phyloP scores from a whole-genome alignment of 2,888 invertebrate species.

The Yponomeuta plumbellus region DNA sequence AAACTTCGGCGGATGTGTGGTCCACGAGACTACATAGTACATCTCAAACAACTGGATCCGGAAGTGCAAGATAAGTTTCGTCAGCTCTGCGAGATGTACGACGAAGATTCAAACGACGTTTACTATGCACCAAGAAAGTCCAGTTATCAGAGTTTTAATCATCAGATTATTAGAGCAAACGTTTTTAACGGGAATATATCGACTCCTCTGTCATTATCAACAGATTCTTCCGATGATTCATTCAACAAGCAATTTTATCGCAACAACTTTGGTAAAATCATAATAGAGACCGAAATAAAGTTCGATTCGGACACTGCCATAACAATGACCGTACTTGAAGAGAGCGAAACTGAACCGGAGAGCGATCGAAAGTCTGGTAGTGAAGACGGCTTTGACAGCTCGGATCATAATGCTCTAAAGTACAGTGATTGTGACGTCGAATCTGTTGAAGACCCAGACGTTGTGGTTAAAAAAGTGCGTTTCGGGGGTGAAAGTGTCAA shows the following conservation, averaged over 20 bases:
- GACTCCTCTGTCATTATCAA: constrained; percentile 50
- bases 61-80: constrained; percentile 73
- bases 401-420: constrained; percentile 72
- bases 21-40: constrained; percentile 78
- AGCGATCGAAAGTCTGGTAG: constrained; percentile 54
- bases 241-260: constrained; percentile 61
- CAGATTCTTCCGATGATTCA: constrained; percentile 75
- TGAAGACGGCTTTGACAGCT: constrained; percentile 64
- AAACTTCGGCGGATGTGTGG: constrained; percentile 84
- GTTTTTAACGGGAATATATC: constrained; percentile 45
- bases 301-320: constrained; percentile 87
- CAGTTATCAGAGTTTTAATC: constrained; percentile 41
- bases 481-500: constrained; percentile 93
- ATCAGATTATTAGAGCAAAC: constrained; percentile 53
- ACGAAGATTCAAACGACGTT: constrained; percentile 67
- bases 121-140: constrained; percentile 61
- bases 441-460: constrained; percentile 77
- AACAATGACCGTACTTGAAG: constrained; percentile 89
- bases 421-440: constrained; percentile 79
- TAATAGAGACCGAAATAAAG: constrained; percentile 89
- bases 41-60: constrained; percentile 59
- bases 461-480: constrained; percentile 81
- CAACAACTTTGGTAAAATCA: constrained; percentile 79
- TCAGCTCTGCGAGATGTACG: constrained; percentile 58
- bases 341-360: constrained; percentile 72